Evolutionary conservation across 2,888 invertebrate genomes (phyloP).

Genomic region (Troides oblongomaculatus): DNA sequence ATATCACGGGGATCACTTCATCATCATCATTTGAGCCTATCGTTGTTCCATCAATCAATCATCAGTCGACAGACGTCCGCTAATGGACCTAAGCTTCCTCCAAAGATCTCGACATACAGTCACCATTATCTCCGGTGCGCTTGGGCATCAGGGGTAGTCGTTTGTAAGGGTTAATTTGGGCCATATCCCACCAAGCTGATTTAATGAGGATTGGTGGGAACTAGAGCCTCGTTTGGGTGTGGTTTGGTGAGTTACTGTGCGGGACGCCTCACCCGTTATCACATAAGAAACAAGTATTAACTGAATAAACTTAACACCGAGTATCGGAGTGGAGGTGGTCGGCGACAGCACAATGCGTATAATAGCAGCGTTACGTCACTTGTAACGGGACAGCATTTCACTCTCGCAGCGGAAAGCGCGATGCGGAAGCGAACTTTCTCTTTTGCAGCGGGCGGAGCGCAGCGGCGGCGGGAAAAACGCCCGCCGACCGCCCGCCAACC

Average conservation of each 20-base stretch:
- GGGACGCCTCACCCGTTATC: neutral
- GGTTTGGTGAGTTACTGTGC: no score
- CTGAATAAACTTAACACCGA: constrained; percentile 36
- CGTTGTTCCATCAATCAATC: neutral
- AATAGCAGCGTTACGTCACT: constrained; percentile 70
- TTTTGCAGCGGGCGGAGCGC: constrained; percentile 60
- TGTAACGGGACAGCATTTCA: constrained; percentile 77
- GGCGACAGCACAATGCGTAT: constrained; percentile 43
- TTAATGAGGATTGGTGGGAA: no score
- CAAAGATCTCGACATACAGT: no score
- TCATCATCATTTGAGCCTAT: no score
- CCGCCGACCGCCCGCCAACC: constrained; percentile 42
- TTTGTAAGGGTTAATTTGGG: no score
- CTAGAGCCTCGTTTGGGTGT: no score
- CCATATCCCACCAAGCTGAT: no score
- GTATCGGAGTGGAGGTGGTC: constrained; percentile 35
- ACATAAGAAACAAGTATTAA: constrained; percentile 15
- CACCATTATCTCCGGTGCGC: no score
- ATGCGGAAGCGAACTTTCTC: constrained; percentile 78
- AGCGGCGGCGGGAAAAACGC: constrained; percentile 48
- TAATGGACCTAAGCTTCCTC: no score
- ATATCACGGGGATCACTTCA: no score
- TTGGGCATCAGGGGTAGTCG: no score
- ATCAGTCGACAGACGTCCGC: no score
- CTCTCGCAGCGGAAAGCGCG: constrained; percentile 76